Evolutionary conservation across 2,888 invertebrate species (phyloP), one percentile per base, ranked within the genome.

Genomic region (Acanthococcus lagerstroemiae): DNA sequence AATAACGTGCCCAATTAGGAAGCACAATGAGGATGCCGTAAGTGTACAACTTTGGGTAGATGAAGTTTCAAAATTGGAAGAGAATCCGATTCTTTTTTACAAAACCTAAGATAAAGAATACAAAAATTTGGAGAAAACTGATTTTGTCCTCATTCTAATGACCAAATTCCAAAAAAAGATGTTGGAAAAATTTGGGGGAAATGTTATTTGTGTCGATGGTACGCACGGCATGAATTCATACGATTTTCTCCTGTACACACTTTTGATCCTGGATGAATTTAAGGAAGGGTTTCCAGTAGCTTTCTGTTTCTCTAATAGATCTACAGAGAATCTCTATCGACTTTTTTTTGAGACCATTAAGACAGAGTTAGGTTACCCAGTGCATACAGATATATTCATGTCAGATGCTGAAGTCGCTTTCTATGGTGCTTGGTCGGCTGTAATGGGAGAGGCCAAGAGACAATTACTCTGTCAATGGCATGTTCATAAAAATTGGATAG

Each of bases 221-320:
- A 60, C 60, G 3, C 60, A 60, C n/a, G 22, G 60, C 46, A 60
- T 27, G 7, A 60, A 60, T 22, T 4, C 24, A 2, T 46, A 60
- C 9, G 24, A 45, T 4, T 46, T 48, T 48, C 19, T 27, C 4
- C 25, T 60, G 7, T 44, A 46, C 17, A 60, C 44, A 15, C 15
- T 60, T 4, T 15, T 60, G 15, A 48, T 60, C 5, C 9, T 46
- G 22, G 46, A 60, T 22, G 46, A 60, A 48, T 60, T 24, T n/a
- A 48, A 25, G 17, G 4, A 45, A 6, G 60, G 60, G 5, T 21
- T 46, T 15, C 60, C 60, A 5, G 25, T 48, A 21, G 60, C 60
- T n/a, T 46, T 27, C 17, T 4, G 22, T 15, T 25, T 60, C n/a
- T 17, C 48, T 5, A 48, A 60, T 19, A 3, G 48, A 46, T 25